Evolutionary conservation across 1,140 invertebrate species (phyloP).

Genomic region (Copidosoma floridanum): DNA sequence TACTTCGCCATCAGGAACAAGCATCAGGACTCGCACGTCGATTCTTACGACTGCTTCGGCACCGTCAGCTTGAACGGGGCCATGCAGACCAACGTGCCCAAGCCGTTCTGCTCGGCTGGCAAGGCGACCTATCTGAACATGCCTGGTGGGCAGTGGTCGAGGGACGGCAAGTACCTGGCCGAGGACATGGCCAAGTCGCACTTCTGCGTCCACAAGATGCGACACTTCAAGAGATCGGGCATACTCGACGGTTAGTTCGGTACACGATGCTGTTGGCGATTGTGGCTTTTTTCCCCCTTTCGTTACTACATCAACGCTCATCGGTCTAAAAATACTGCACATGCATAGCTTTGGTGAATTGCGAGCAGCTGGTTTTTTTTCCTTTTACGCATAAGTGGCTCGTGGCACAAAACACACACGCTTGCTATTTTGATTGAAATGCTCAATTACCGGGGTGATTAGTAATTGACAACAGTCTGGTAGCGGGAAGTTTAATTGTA

Average conservation of each 20-base stretch:
- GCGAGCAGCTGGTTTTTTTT: no score
- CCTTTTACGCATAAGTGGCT: no score
- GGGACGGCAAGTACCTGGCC: slow-evolving; percentile 68
- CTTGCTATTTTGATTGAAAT: no score
- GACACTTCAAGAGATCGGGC: neutral
- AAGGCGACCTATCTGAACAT: slow-evolving; percentile 66
- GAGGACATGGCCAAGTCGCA: slow-evolving; percentile 65
- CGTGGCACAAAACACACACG: no score
- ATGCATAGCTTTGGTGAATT: no score
- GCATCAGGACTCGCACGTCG: slow-evolving; percentile 57
- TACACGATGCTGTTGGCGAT: no score
- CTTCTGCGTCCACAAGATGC: slow-evolving; percentile 37
- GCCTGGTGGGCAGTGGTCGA: slow-evolving; percentile 70
- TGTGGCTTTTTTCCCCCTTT: no score
- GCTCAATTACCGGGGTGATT: no score
- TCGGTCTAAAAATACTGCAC: no score
- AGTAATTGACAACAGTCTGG: no score
- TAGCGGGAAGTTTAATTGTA: no score
- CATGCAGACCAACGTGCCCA: slow-evolving; percentile 74
- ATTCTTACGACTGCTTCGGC: slow-evolving; percentile 69
- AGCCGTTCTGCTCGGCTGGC: slow-evolving; percentile 63
- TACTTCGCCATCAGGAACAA: neutral
- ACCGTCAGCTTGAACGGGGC: slow-evolving; percentile 66
- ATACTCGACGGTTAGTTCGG: slow-evolving; percentile 16
- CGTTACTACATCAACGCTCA: no score